These are phyloP conservation scores for Sycobia sp. DNA, from an alignment of 1,140 invertebrate genomes.

Conservation along the genomic window DNA sequence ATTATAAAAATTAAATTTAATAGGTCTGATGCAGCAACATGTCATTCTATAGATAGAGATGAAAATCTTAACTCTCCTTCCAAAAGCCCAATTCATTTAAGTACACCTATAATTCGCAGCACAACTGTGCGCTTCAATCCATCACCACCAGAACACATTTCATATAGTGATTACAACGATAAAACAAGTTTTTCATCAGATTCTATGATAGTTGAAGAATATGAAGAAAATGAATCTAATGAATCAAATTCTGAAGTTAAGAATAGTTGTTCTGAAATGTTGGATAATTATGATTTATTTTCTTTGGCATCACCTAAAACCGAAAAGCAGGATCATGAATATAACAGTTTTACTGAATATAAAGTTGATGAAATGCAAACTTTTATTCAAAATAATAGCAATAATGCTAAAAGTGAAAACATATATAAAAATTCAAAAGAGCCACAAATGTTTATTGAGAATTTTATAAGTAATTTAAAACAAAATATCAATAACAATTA, in stretches of 20 bases:
- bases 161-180: background rate
- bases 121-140: conserved; percentile 12
- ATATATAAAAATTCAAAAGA: no score
- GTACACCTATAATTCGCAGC: background rate
- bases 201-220: background rate
- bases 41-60: background rate
- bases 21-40: background rate
- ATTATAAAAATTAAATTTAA: no score
- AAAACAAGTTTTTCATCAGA: background rate
- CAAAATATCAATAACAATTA: conserved; percentile 6
- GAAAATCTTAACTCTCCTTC: background rate
- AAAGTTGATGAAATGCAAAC: background rate
- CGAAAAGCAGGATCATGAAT: background rate
- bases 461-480: conserved; percentile 19
- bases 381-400: background rate
- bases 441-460: no score
- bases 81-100: conserved; percentile 1
- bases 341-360: background rate
- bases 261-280: no score
- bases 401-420: background rate
- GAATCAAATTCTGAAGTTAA: no score
- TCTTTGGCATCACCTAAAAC: no score
- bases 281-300: no score
- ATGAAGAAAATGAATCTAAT: background rate
- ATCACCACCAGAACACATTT: conserved; percentile 19